Percentiles rank a stretch among this genome's conserved stretches.
Conservation (phyloP, 2,113 vertebrate genomes). For the Benitochromis conjunctus region DNA sequence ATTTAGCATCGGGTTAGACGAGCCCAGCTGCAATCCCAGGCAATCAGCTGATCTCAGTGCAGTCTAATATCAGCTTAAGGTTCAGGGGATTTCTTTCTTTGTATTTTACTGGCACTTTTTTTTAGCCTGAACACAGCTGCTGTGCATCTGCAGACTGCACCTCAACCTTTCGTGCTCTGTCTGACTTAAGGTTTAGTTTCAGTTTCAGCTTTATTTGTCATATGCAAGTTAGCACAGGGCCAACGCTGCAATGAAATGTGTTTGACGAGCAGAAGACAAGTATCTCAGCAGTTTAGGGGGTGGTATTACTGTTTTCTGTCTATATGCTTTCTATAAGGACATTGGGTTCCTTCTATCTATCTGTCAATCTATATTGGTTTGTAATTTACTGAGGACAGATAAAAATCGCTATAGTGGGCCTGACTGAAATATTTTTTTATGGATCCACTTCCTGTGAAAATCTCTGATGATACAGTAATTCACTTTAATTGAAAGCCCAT, state of each 20-base stretch:
- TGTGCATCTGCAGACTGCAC: not conserved
- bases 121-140: not conserved
- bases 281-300: not conserved
- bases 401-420: not conserved
- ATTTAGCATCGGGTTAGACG: not conserved
- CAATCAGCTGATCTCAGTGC: not conserved
- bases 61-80: not conserved
- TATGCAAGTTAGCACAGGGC: too few relatives aligned
- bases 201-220: too few relatives aligned
- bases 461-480: not conserved
- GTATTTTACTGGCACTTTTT: not conserved
- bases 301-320: not conserved
- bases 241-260: too few relatives aligned
- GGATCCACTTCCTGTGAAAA: not conserved
- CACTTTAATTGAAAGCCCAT: not conserved
- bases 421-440: not conserved
- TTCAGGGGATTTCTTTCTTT: not conserved
- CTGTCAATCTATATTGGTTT: not conserved
- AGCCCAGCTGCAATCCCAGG: not conserved
- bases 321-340: not conserved
- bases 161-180: not conserved
- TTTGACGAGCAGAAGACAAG: too few relatives aligned
- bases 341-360: not conserved
- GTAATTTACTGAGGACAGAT: not conserved
- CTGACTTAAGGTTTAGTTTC: not conserved